A percentile compares a stretch with the other conserved stretches of the same genome.
Conservation (phyloP, 2,113 vertebrate genomes). For the Salminus brasiliensis region DNA sequence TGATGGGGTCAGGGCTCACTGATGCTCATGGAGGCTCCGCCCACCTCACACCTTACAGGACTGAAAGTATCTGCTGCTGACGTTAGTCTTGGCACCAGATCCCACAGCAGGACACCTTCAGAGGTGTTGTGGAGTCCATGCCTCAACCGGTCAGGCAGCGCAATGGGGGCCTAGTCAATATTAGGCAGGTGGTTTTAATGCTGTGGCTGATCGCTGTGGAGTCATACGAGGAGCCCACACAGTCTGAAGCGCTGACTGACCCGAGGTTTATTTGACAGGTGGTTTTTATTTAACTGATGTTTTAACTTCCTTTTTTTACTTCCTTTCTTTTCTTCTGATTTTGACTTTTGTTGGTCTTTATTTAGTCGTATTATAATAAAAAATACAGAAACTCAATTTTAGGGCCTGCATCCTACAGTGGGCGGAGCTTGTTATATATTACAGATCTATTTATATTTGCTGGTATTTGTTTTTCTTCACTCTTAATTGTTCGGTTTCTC, state of each 20-base stretch:
- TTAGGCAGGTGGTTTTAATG: no score
- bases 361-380: slow-evolving; percentile 46
- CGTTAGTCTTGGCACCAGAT: no score
- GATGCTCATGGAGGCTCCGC: no score
- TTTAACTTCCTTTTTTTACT: slow-evolving; percentile 50
- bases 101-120: no score
- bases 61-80: no score
- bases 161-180: no score
- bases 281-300: slow-evolving; percentile 28
- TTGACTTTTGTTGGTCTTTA: slow-evolving; percentile 46
- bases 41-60: no score
- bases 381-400: slow-evolving; percentile 32
- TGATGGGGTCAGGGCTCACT: no score
- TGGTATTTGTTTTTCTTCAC: slow-evolving; percentile 53
- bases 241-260: neutral
- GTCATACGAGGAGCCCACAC: neutral
- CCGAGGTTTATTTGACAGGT: neutral
- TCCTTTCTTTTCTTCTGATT: slow-evolving; percentile 18
- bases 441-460: slow-evolving; percentile 71
- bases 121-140: no score
- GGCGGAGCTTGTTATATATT: slow-evolving; percentile 58
- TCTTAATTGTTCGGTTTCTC: slow-evolving; percentile 42
- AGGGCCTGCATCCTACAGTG: slow-evolving; percentile 39
- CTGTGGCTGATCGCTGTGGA: no score
- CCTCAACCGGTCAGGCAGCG: no score